Evolutionary conservation across 2,797 vertebrate genomes (phyloP), one percentile per base, ranked within the genome.

Genomic region (Premnoplex brunnescens): DNA sequence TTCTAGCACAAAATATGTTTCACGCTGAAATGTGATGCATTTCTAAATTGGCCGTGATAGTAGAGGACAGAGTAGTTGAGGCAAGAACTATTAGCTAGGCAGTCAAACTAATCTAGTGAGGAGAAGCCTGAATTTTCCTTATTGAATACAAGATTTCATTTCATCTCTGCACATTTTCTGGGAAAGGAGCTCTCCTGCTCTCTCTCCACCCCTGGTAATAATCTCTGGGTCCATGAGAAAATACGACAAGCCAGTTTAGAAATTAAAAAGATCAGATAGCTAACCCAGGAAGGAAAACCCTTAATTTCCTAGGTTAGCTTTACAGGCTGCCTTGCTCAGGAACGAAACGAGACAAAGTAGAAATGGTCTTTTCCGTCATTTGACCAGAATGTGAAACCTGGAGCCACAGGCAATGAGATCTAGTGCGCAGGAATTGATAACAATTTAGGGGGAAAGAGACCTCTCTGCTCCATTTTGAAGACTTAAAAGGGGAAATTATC

Each of bases 151-250:
- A 63, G 3, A 1, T 67, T 94, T 83, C 6, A 27, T 46, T 74
- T 80, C 68, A 89, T 9, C 23, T 81, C 6, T n/a, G 26, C 10
- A 14, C 5, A 49, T 63, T 39, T 64, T 4, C 14, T 68, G 49
- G 21, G 71, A 16, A 54, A 72, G 32, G 28, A 84, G 10, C 16
- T 21, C 14, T 77, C 13, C 28, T 62, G 16, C 21, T 49, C 11
- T 66, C 13, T 71, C 19, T 5, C 23, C 1, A 0, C 58, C 5
- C 5, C 12, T 16, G 8, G 10, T 51, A 26, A 44, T 19, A 21
- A 41, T 41, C 79, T 12, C 30, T 74, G 10, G 0, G 0, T 30
- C 39, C 4, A 0, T 37, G 37, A 34, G 5, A 69, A 34, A 2
- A 7, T 23, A 30, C 37, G 32, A 46, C 9, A 41, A 49, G 28